A percentile compares a stretch with the other conserved stretches of the same genome.
Evolutionary conservation across 2,113 vertebrate species (phyloP).

Genomic region (Orthochromis malagaraziensis): DNA sequence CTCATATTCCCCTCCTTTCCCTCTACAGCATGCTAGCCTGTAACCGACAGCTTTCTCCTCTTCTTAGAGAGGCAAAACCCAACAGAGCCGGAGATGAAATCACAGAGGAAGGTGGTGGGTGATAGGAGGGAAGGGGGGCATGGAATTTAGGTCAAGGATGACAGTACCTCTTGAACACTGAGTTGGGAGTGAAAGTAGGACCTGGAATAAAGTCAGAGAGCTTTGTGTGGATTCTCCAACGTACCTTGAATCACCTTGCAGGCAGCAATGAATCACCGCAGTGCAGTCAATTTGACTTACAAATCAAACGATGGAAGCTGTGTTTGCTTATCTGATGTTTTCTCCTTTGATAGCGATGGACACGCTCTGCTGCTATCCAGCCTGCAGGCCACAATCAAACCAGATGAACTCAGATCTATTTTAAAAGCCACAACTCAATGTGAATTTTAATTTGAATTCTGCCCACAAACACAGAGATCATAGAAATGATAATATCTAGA

Average conservation of each 20-base stretch:
- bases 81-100: constrained; percentile 35
- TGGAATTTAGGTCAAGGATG: constrained; percentile 51
- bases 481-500: neutral
- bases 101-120: constrained; percentile 1
- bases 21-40: neutral
- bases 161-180: constrained; percentile 10
- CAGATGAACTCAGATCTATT: neutral
- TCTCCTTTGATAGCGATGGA: neutral
- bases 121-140: neutral
- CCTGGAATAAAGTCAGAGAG: neutral
- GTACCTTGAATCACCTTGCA: constrained; percentile 21
- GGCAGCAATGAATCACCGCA: neutral
- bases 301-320: constrained; percentile 3
- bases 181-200: neutral
- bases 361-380: neutral
- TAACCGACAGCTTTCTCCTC: constrained; percentile 31
- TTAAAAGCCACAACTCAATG: neutral
- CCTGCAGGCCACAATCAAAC: neutral
- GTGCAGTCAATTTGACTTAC: constrained; percentile 10
- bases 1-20: constrained; percentile 19
- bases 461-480: neutral
- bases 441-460: neutral
- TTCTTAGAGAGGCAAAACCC: constrained; percentile 23
- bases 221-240: neutral
- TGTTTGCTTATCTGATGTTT: neutral